phyloP scores from a whole-genome alignment of 2,797 vertebrate genomes.

The Sus cebifrons region DNA sequence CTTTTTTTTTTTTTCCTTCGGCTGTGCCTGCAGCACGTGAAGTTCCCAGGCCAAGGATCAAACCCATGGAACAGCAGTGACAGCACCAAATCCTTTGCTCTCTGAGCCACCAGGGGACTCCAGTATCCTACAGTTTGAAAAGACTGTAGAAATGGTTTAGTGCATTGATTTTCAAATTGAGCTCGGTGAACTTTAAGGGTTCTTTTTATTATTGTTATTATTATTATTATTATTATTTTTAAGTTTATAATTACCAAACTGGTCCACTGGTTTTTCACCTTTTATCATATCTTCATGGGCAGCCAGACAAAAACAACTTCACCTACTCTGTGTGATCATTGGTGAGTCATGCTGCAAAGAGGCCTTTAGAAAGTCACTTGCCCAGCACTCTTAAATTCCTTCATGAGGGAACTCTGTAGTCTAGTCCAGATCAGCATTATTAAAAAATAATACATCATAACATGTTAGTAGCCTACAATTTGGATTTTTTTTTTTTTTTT shows the following conservation, averaged over 20 bases:
- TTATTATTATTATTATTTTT: too few species aligned
- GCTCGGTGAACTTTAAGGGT: neutral
- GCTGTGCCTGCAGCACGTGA: too few species aligned
- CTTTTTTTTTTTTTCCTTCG: too few species aligned
- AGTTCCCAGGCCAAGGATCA: too few species aligned
- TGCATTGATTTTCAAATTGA: neutral
- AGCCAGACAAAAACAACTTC: neutral
- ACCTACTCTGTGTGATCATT: neutral
- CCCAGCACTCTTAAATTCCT: neutral
- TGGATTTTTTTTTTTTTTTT: too few species aligned
- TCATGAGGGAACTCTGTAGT: neutral
- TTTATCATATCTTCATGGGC: neutral
- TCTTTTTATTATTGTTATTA: neutral
- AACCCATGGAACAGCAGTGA: too few species aligned
- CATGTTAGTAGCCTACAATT: too few species aligned
- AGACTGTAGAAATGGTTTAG: neutral
- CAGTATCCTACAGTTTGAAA: slow-evolving; percentile 1
- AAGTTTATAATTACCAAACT: neutral
- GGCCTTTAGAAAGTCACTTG: neutral
- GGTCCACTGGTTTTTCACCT: neutral
- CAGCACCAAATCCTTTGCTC: too few species aligned
- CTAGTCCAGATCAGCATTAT: neutral
- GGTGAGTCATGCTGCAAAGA: neutral
- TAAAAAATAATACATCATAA: too few species aligned
- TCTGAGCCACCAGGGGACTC: too few species aligned